These are phyloP conservation scores for Oreamnos americanus DNA, from an alignment of 2,113 vertebrate genomes.

Conservation along the genomic window DNA sequence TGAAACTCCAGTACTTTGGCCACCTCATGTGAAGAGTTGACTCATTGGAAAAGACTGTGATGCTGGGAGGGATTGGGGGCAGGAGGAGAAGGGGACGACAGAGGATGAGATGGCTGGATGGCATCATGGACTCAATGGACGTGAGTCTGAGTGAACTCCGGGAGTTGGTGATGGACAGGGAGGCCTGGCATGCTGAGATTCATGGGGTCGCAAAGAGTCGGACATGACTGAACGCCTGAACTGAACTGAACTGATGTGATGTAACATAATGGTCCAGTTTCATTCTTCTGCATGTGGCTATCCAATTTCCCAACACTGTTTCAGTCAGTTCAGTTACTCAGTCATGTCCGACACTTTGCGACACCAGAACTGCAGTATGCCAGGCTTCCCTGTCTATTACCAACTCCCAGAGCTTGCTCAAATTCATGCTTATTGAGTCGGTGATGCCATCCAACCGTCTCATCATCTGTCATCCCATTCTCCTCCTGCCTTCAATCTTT, in stretches of 20 bases:
- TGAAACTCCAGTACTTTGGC: too few relatives aligned
- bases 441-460: background rate
- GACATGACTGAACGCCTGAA: too few relatives aligned
- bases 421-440: background rate
- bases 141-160: too few relatives aligned
- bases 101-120: too few relatives aligned
- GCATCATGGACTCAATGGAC: rapidly evolving
- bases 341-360: background rate
- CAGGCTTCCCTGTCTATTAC: background rate
- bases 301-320: background rate
- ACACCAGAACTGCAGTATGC: background rate
- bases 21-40: too few relatives aligned
- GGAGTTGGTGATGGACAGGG: too few relatives aligned
- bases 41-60: too few relatives aligned
- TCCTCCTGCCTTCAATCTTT: background rate
- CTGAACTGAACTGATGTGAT: too few relatives aligned
- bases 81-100: too few relatives aligned
- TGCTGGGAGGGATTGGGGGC: too few relatives aligned
- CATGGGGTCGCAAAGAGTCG: too few relatives aligned
- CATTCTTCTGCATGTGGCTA: background rate
- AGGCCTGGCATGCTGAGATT: too few relatives aligned
- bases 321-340: background rate
- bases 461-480: background rate
- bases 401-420: background rate
- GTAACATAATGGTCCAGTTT: background rate